phyloP scores from a whole-genome alignment of 2,797 vertebrate genomes.

The Oryzias sinensis region DNA sequence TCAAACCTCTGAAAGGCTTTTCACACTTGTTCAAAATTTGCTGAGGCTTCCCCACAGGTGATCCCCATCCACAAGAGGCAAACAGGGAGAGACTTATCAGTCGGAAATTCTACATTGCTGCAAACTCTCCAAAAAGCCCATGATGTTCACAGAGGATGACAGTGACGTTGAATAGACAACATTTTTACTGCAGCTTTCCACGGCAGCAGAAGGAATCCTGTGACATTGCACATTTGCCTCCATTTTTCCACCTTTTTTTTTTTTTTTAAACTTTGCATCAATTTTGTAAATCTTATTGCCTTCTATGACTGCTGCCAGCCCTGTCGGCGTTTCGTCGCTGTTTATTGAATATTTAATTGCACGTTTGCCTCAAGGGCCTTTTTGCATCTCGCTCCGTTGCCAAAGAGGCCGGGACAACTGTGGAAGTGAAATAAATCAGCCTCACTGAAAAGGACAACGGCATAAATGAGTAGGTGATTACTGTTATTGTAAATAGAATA shows the following conservation, averaged over 20 bases:
- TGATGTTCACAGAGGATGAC: slow-evolving; percentile 31
- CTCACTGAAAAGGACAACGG: slow-evolving; percentile 17
- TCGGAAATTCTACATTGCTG: slow-evolving; percentile 32
- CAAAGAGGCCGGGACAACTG: slow-evolving; percentile 8
- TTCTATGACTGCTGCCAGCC: slow-evolving; percentile 3
- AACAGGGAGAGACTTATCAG: slow-evolving; percentile 23
- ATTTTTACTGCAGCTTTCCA: slow-evolving; percentile 17
- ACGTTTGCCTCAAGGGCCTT: slow-evolving; percentile 17
- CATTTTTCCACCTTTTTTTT: slow-evolving; percentile 9
- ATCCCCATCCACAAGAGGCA: slow-evolving; percentile 39
- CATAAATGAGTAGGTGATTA: slow-evolving; percentile 14
- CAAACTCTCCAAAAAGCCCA: slow-evolving; percentile 36
- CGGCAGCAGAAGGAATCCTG: slow-evolving; percentile 18
- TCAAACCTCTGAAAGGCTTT: slow-evolving; percentile 63
- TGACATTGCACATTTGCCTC: slow-evolving; percentile 19
- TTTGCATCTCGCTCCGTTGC: slow-evolving; percentile 12
- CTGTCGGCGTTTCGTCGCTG: slow-evolving; percentile 21
- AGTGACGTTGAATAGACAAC: slow-evolving; percentile 36
- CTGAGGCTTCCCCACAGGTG: slow-evolving; percentile 17
- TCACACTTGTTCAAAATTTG: slow-evolving; percentile 49
- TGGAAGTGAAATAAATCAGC: slow-evolving; percentile 17
- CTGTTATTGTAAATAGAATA: slow-evolving; percentile 27
- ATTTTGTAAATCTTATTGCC: slow-evolving; percentile 25
- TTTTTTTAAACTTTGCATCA: not conserved
- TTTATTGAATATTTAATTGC: slow-evolving; percentile 30